Evolutionary conservation across 2,797 vertebrate species (phyloP).

Genomic region (Pipistrellus pygmaeus): DNA sequence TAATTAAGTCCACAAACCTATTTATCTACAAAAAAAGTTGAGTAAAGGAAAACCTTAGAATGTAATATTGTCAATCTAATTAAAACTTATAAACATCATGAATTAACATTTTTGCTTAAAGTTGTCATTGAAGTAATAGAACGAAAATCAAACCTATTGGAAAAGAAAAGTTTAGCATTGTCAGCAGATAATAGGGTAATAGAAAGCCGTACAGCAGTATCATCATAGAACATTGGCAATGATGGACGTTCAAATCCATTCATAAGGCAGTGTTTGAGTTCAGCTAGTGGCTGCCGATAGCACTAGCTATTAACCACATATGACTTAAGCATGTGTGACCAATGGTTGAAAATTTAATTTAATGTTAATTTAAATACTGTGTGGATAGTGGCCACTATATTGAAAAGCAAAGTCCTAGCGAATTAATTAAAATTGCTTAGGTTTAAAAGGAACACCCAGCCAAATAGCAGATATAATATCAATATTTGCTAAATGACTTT

Average conservation of each 20-base stretch:
- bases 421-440: background rate
- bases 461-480: background rate
- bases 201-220: background rate
- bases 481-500: constrained; percentile 11
- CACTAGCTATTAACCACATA: background rate
- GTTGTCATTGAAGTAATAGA: background rate
- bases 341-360: background rate
- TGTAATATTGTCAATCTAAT: background rate
- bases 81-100: background rate
- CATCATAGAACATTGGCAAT: background rate
- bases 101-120: background rate
- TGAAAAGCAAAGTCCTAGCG: background rate
- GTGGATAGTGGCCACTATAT: background rate
- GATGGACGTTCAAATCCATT: background rate
- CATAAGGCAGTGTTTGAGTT: background rate
- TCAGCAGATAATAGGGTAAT: background rate
- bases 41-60: background rate
- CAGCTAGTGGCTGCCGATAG: background rate
- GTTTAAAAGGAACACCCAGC: background rate
- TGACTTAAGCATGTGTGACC: background rate
- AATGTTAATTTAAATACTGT: constrained; percentile 14
- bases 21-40: background rate
- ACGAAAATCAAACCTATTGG: background rate
- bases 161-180: background rate
- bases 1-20: background rate